A percentile compares a stretch with the other conserved stretches of the same genome.
Conservation (phyloP, 2,113 vertebrate genomes). For the Gobius niger region DNA sequence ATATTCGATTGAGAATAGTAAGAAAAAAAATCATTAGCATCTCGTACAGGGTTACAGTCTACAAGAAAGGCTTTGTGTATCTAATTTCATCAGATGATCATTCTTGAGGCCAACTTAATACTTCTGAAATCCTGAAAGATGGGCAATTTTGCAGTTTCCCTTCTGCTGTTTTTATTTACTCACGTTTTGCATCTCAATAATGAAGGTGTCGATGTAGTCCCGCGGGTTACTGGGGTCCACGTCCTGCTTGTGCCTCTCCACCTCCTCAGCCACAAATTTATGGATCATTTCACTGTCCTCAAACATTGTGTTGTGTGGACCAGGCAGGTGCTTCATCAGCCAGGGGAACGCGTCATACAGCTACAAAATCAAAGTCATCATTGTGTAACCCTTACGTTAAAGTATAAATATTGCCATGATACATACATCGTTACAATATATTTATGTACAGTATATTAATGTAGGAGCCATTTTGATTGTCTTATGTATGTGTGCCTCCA, state of each 20-base stretch:
- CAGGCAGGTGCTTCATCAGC: slow-evolving; percentile 77
- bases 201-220: slow-evolving; percentile 82
- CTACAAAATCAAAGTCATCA: slow-evolving; percentile 47
- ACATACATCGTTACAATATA: no score
- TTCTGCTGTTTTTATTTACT: background rate
- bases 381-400: no score
- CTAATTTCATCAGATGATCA: no score
- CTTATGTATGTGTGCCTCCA: no score
- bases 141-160: background rate
- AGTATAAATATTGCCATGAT: no score
- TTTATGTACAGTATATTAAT: no score
- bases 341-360: slow-evolving; percentile 73
- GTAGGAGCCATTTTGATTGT: no score
- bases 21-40: no score
- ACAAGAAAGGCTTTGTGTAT: no score
- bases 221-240: slow-evolving; percentile 68
- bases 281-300: slow-evolving; percentile 18
- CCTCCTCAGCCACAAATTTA: slow-evolving; percentile 50
- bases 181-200: slow-evolving; percentile 81
- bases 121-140: background rate
- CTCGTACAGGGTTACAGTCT: no score
- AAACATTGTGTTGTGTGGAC: slow-evolving; percentile 74
- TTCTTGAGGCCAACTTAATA: no score
- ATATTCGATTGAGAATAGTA: no score
- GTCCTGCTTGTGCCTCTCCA: slow-evolving; percentile 75